These are phyloP conservation scores for Orthosia gracilis DNA, from an alignment of 2,888 invertebrate genomes.

Conservation along the genomic window DNA sequence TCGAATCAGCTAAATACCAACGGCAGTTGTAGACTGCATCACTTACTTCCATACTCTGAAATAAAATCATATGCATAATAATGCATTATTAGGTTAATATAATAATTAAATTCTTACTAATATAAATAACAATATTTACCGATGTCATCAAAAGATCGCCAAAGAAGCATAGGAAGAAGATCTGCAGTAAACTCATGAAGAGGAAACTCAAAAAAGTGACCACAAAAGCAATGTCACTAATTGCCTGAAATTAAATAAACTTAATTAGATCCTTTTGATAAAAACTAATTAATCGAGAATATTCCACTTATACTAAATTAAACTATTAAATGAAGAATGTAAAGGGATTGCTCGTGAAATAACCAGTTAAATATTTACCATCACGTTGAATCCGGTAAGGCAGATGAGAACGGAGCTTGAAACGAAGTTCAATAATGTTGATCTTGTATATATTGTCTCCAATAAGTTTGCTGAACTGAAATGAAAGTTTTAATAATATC, in stretches of 20 bases:
- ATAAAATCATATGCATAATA: conserved; percentile 2
- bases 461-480: conserved; percentile 73
- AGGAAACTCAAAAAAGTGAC: conserved; percentile 76
- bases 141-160: conserved; percentile 79
- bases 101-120: too few species aligned
- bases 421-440: conserved; percentile 78
- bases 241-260: conserved; percentile 70
- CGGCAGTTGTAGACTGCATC: conserved; percentile 77
- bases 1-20: conserved; percentile 75
- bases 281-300: background rate
- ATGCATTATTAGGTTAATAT: too few species aligned
- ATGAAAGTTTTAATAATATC: background rate
- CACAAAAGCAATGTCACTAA: conserved; percentile 70
- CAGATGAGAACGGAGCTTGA: conserved; percentile 80
- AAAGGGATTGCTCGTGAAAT: background rate
- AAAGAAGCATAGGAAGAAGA: conserved; percentile 81
- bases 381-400: conserved; percentile 80
- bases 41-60: conserved; percentile 75
- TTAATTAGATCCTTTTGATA: background rate
- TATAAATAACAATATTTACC: conserved; percentile 67
- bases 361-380: conserved; percentile 66
- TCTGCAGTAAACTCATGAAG: conserved; percentile 75
- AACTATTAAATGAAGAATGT: background rate
- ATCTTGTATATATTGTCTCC: conserved; percentile 75
- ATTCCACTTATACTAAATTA: background rate